phyloP scores from a whole-genome alignment of 2,888 invertebrate genomes.

The Pseudococcus longispinus region DNA sequence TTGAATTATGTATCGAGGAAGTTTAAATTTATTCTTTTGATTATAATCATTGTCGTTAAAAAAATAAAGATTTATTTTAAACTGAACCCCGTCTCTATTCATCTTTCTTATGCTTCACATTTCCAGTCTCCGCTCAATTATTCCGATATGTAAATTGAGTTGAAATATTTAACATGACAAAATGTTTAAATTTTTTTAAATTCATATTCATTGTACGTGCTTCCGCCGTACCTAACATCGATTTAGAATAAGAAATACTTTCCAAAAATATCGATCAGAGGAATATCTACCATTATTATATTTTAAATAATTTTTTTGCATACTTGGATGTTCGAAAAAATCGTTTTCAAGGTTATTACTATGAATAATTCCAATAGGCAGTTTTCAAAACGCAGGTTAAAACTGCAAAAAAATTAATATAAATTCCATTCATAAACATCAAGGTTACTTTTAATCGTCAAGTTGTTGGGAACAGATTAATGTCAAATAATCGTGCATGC shows the following conservation, averaged over 20 bases:
- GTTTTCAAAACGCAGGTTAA: not conserved
- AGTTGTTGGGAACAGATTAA: not conserved
- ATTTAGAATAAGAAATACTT: not conserved
- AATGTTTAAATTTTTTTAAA: not conserved
- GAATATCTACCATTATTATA: not conserved
- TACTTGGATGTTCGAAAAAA: not conserved
- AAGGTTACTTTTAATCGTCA: not conserved
- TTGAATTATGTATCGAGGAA: not conserved
- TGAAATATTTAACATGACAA: not conserved
- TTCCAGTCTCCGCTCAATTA: not conserved
- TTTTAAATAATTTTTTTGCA: not conserved
- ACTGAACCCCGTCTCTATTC: not conserved
- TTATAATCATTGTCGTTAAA: not conserved
- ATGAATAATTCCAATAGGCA: not conserved
- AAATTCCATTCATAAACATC: not conserved
- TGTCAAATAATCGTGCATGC: not conserved
- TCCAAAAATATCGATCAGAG: not conserved
- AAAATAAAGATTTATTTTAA: not conserved
- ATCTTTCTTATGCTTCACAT: not conserved
- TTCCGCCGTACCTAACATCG: not conserved
- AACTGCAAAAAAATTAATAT: not conserved
- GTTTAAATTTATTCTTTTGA: not conserved
- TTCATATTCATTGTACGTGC: not conserved
- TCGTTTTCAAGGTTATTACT: not conserved
- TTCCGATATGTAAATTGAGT: not conserved